phyloP scores from a whole-genome alignment of 1,140 invertebrate genomes.

The Drosophila obscura region DNA sequence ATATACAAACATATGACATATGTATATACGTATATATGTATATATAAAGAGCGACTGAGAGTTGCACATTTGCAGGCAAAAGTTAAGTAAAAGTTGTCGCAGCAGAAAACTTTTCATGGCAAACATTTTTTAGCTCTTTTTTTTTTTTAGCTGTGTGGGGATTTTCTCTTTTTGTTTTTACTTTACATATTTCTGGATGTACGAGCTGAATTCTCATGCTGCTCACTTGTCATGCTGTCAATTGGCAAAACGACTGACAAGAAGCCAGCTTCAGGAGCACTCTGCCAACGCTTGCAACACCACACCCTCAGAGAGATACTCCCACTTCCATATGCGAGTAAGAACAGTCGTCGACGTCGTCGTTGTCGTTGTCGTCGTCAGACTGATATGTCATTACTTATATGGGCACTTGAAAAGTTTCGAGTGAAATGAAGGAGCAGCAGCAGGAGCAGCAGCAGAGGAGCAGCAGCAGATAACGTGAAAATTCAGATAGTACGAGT shows the following conservation, averaged over 20 bases:
- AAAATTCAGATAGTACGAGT: background rate
- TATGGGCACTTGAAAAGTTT: slow-evolving; percentile 81
- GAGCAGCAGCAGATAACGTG: slow-evolving; percentile 20
- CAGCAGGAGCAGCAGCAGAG: slow-evolving; percentile 9
- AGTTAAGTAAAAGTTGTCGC: slow-evolving; percentile 72
- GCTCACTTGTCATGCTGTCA: slow-evolving; percentile 81
- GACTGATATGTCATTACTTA: slow-evolving; percentile 76
- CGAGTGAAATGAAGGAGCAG: slow-evolving; percentile 64
- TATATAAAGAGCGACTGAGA: slow-evolving; percentile 17
- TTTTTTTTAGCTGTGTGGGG: slow-evolving; percentile 8
- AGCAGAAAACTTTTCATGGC: slow-evolving; percentile 67
- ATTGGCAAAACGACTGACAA: slow-evolving; percentile 73
- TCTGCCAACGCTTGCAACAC: slow-evolving; percentile 9
- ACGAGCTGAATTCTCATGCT: slow-evolving; percentile 80
- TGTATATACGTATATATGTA: slow-evolving; percentile 13
- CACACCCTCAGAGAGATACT: slow-evolving; percentile 10
- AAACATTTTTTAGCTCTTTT: slow-evolving; percentile 60
- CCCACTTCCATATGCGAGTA: background rate
- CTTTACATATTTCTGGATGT: slow-evolving; percentile 66
- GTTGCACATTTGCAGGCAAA: slow-evolving; percentile 62
- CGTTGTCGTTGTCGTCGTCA: slow-evolving; percentile 40
- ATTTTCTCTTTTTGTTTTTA: slow-evolving; percentile 29
- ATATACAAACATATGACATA: background rate
- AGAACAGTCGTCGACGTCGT: slow-evolving; percentile 37
- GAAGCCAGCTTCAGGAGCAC: slow-evolving; percentile 44